These are phyloP conservation scores for Psilopogon haemacephalus DNA, from an alignment of 2,113 vertebrate genomes.

Conservation along the genomic window DNA sequence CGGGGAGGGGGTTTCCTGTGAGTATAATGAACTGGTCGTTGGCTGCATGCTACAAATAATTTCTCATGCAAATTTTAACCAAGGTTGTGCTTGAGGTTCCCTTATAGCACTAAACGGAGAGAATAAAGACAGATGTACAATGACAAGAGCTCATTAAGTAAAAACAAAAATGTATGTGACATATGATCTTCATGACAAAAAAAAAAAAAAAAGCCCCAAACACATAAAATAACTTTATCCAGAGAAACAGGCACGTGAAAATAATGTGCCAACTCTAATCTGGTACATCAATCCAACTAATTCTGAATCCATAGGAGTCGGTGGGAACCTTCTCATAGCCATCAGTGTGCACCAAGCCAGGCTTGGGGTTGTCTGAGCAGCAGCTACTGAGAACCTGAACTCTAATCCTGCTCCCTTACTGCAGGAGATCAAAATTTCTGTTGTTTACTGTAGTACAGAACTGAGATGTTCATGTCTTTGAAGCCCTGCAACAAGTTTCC, in stretches of 20 bases:
- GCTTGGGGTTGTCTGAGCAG: neutral
- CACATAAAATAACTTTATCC: neutral
- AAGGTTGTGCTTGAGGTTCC: neutral
- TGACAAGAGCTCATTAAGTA: neutral
- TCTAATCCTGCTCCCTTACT: neutral
- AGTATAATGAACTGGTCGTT: neutral
- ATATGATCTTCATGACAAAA: neutral
- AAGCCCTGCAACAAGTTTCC: neutral
- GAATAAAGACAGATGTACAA: neutral
- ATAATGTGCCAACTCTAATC: neutral
- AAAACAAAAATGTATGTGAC: neutral
- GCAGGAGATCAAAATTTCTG: neutral
- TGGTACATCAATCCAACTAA: neutral
- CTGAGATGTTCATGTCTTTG: neutral
- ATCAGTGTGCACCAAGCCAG: accelerated
- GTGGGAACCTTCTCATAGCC: neutral
- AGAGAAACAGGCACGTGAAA: neutral
- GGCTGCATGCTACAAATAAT: neutral
- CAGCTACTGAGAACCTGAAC: neutral
- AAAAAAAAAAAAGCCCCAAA: neutral
- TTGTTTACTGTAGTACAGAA: neutral
- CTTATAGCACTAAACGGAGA: neutral
- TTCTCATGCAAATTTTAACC: constrained; percentile 29
- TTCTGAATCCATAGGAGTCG: neutral
- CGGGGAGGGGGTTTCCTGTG: neutral